Percentiles rank a stretch among this genome's conserved stretches.
Conservation (phyloP, 2,113 vertebrate species). For the Ceyx melanurus region DNA sequence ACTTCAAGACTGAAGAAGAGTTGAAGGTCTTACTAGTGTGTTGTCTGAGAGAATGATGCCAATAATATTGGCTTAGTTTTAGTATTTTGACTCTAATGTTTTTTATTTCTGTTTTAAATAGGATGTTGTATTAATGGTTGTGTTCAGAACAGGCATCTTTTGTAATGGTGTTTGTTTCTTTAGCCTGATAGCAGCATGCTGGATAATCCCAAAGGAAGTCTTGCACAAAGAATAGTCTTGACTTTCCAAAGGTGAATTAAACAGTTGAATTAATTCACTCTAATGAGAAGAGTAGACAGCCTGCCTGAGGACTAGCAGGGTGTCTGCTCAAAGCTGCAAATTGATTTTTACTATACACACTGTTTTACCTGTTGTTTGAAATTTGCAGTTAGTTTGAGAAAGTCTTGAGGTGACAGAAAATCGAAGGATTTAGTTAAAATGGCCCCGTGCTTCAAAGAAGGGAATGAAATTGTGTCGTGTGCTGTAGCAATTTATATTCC, state of each 20-base stretch:
- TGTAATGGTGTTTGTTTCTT: background rate
- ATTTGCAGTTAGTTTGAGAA: background rate
- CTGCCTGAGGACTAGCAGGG: background rate
- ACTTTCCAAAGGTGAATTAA: background rate
- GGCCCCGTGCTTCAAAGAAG: background rate
- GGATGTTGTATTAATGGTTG: background rate
- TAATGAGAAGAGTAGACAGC: background rate
- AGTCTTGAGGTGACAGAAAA: background rate
- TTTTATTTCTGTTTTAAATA: background rate
- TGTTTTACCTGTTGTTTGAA: background rate
- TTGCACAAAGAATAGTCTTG: background rate
- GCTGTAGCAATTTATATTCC: background rate
- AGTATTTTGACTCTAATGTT: background rate
- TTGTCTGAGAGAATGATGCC: background rate
- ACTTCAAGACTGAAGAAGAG: background rate
- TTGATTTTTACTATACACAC: background rate
- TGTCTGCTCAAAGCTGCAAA: background rate
- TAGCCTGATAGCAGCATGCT: background rate
- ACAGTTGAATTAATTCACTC: background rate
- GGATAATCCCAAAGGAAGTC: background rate
- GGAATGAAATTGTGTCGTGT: background rate
- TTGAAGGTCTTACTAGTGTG: background rate
- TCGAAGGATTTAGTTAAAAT: background rate
- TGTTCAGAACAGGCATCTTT: background rate
- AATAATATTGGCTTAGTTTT: background rate